Conservation (phyloP, 2,113 vertebrate genomes). For the Gorsachius goisagi region DNA sequence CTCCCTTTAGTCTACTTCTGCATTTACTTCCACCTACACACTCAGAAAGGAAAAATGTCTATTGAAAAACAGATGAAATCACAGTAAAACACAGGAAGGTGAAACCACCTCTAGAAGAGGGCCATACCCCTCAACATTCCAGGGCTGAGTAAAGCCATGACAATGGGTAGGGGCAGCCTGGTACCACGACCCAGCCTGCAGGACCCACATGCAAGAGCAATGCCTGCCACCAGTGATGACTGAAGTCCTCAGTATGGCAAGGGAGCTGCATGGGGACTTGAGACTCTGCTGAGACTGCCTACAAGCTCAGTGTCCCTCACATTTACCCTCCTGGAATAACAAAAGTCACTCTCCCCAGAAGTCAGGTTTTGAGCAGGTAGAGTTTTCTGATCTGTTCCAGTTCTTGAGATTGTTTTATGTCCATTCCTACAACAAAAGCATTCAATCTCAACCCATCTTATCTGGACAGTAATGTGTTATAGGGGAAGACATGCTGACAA, state of each 20-base stretch:
- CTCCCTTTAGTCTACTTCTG: not conserved
- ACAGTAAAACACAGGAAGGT: not conserved
- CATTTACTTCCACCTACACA: not conserved
- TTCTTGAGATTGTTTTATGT: not conserved
- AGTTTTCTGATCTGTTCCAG: not conserved
- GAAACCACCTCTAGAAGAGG: not conserved
- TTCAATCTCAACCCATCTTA: not conserved
- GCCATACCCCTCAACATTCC: not conserved
- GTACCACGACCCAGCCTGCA: not conserved
- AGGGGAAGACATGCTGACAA: not conserved
- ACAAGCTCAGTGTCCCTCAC: not conserved
- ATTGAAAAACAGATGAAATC: not conserved
- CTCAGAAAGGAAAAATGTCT: not conserved
- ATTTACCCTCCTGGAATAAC: not conserved
- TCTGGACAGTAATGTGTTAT: not conserved
- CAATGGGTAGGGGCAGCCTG: not conserved
- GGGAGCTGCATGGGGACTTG: not conserved
- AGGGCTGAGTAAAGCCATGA: not conserved
- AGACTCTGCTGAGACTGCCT: not conserved
- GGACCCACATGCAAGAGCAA: not conserved
- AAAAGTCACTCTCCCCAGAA: not conserved
- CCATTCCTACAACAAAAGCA: not conserved
- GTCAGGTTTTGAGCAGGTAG: not conserved
- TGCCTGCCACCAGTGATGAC: not conserved
- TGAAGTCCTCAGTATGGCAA: not conserved